A percentile compares a stretch with the other conserved stretches of the same genome.
phyloP scores from a whole-genome alignment of 2,888 invertebrate genomes.

The Patella pellucida region DNA sequence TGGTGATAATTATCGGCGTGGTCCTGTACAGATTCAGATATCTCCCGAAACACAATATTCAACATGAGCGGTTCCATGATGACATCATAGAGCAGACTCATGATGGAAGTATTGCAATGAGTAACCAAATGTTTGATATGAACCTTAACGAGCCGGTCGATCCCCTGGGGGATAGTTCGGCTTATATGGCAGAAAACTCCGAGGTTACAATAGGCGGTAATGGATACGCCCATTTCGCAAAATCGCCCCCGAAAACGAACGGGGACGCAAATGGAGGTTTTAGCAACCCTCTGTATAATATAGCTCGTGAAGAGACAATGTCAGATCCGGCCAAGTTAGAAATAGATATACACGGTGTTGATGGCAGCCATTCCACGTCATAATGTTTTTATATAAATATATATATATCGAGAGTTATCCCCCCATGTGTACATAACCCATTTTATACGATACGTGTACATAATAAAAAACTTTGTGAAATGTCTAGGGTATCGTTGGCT shows the following conservation, averaged over 20 bases:
- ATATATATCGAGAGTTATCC: neutral
- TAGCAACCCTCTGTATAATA: slow-evolving; percentile 55
- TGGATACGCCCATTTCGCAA: slow-evolving; percentile 49
- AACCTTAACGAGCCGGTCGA: slow-evolving; percentile 30
- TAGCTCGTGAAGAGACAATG: neutral
- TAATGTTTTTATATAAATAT: neutral
- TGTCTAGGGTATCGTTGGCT: too few relatives aligned
- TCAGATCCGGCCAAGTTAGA: neutral
- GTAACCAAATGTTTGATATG: slow-evolving; percentile 56
- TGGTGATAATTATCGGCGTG: slow-evolving; percentile 34
- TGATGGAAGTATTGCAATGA: slow-evolving; percentile 52
- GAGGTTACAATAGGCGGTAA: slow-evolving; percentile 45
- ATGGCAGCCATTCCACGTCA: neutral
- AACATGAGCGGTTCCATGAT: slow-evolving; percentile 51
- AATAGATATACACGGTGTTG: neutral
- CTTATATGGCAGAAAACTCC: slow-evolving; percentile 32
- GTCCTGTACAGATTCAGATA: slow-evolving; percentile 34
- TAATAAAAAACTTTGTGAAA: too few relatives aligned
- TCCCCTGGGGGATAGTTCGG: slow-evolving; percentile 32
- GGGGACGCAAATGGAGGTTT: slow-evolving; percentile 44
- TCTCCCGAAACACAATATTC: slow-evolving; percentile 37
- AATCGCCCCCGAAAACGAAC: slow-evolving; percentile 30
- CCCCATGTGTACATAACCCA: neutral
- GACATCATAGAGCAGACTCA: slow-evolving; percentile 46
- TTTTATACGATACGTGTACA: too few relatives aligned